These are phyloP conservation scores for Microplitis mediator DNA, from an alignment of 1,140 invertebrate species.

Conservation along the genomic window DNA sequence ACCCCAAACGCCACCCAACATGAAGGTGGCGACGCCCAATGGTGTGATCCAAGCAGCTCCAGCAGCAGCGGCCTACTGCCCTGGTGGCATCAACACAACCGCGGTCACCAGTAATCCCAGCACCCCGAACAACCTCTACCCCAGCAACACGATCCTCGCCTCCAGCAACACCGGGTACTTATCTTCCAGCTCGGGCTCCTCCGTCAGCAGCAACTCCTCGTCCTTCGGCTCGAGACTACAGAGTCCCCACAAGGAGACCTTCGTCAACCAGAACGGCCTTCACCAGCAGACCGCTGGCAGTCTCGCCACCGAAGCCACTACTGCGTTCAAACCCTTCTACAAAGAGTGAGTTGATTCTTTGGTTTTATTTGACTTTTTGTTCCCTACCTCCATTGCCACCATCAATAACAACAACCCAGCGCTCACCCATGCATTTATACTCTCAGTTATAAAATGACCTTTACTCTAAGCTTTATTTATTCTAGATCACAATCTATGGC, in stretches of 20 bases:
- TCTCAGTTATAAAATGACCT: too few species aligned
- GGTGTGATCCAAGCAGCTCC: constrained; percentile 67
- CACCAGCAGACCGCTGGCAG: constrained; percentile 60
- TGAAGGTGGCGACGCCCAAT: constrained; percentile 81
- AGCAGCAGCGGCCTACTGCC: constrained; percentile 62
- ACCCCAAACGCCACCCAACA: constrained; percentile 89
- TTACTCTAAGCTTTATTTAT: constrained; percentile 32
- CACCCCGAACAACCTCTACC: constrained; percentile 48
- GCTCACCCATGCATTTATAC: too few species aligned
- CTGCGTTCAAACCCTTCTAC: constrained; percentile 86
- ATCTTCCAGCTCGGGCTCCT: constrained; percentile 61
- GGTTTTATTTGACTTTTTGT: background rate
- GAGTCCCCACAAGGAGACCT: constrained; percentile 65
- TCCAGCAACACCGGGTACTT: constrained; percentile 59
- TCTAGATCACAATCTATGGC: constrained; percentile 67
- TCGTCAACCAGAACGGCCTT: constrained; percentile 55
- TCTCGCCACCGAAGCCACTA: constrained; percentile 64
- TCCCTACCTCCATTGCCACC: too few species aligned
- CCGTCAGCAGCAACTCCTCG: constrained; percentile 54
- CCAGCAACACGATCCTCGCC: constrained; percentile 60
- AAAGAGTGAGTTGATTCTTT: constrained; percentile 72
- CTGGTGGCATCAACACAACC: constrained; percentile 55
- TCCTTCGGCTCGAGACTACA: constrained; percentile 62
- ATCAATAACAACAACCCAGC: background rate
- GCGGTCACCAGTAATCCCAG: constrained; percentile 39